These are phyloP conservation scores for Gallinago media DNA, from an alignment of 2,113 vertebrate species.

Conservation along the genomic window DNA sequence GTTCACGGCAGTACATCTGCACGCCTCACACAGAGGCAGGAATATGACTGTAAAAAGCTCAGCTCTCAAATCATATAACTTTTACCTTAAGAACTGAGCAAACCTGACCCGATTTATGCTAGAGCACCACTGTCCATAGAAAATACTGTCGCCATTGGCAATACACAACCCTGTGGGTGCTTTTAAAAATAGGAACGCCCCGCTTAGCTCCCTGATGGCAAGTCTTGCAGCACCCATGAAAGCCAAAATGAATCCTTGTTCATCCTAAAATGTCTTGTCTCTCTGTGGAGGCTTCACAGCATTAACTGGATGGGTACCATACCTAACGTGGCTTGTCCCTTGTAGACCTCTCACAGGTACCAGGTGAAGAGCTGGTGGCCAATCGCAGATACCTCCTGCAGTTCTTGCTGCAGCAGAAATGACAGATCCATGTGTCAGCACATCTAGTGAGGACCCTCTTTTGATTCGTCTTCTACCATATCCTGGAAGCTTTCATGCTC, in stretches of 20 bases:
- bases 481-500: background rate
- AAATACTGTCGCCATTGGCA: background rate
- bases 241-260: background rate
- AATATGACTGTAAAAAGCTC: background rate
- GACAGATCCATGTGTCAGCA: background rate
- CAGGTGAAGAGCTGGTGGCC: background rate
- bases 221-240: background rate
- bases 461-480: background rate
- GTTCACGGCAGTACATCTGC: background rate
- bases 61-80: background rate
- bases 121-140: background rate
- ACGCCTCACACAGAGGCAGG: background rate
- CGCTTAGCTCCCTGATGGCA: rapidly evolving
- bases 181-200: background rate
- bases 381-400: background rate
- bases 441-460: background rate
- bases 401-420: background rate
- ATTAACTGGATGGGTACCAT: background rate
- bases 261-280: background rate
- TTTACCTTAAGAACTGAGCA: background rate
- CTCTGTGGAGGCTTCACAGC: background rate
- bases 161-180: too few relatives aligned
- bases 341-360: background rate
- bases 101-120: background rate
- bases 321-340: background rate